Percentiles rank a stretch among this genome's conserved stretches.
Evolutionary conservation across 2,888 invertebrate genomes (phyloP).

Genomic region (Hyalella azteca): DNA sequence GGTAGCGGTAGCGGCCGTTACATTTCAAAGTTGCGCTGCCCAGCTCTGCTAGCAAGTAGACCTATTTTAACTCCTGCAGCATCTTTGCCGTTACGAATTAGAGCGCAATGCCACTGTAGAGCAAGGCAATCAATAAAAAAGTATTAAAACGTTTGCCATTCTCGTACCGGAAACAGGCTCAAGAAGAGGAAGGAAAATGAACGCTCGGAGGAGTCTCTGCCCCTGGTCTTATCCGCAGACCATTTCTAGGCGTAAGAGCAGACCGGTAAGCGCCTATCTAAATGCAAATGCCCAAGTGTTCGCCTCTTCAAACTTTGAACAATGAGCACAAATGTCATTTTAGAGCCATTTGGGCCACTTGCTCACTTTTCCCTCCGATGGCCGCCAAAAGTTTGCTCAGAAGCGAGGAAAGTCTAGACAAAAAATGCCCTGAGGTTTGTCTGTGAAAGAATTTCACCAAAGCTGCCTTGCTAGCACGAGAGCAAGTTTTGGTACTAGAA

Average conservation of each 20-base stretch:
- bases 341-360: constrained; percentile 37
- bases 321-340: constrained; percentile 37
- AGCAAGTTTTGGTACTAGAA: not conserved
- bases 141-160: not conserved
- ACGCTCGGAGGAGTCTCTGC: not conserved
- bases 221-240: not conserved
- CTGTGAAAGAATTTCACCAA: constrained; percentile 1
- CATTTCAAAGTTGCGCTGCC: no score
- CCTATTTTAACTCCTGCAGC: no score
- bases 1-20: no score
- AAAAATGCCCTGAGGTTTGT: not conserved
- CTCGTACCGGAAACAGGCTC: not conserved
- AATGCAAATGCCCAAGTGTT: constrained; percentile 30
- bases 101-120: no score
- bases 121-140: constrained; percentile 3
- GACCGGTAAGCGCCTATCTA: constrained; percentile 36
- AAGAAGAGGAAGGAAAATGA: no score
- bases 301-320: constrained; percentile 36
- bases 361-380: constrained; percentile 31
- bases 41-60: no score
- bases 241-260: constrained; percentile 14
- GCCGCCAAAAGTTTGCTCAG: not conserved
- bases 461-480: not conserved
- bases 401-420: not conserved
- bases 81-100: no score